phyloP scores from a whole-genome alignment of 2,797 vertebrate genomes.

The Dryobates pubescens region DNA sequence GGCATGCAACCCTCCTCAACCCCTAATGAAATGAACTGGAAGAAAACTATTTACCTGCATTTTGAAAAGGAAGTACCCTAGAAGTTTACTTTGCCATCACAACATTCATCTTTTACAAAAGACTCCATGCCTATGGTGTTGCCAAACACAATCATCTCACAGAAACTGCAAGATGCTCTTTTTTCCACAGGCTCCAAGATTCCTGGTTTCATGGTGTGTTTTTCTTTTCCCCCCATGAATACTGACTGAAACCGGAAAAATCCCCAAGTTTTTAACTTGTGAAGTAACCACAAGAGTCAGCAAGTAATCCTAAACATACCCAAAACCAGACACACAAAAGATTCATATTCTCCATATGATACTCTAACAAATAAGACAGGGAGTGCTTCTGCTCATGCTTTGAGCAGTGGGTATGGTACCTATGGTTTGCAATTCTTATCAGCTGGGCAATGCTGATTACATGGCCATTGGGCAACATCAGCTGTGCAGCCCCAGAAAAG shows the following conservation, averaged over 20 bases:
- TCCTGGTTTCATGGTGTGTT: neutral
- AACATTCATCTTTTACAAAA: neutral
- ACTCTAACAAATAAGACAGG: neutral
- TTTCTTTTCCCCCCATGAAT: neutral
- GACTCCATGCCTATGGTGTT: neutral
- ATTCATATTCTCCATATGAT: neutral
- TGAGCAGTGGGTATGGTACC: neutral
- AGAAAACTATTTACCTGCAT: neutral
- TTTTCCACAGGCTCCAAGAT: neutral
- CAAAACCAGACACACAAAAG: neutral
- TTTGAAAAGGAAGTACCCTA: neutral
- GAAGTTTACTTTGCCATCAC: neutral
- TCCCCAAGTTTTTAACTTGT: neutral
- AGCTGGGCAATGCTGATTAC: neutral
- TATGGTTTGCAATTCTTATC: neutral
- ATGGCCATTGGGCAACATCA: neutral
- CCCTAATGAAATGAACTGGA: neutral
- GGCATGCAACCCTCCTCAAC: fast-evolving
- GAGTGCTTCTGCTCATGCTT: neutral
- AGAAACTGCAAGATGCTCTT: neutral
- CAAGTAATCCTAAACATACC: neutral
- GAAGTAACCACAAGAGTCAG: neutral
- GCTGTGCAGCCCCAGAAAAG: neutral
- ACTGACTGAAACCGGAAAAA: neutral
- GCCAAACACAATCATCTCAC: neutral